Conservation (phyloP, 1,140 invertebrate species). For the Ptiloglossa arizonensis region DNA sequence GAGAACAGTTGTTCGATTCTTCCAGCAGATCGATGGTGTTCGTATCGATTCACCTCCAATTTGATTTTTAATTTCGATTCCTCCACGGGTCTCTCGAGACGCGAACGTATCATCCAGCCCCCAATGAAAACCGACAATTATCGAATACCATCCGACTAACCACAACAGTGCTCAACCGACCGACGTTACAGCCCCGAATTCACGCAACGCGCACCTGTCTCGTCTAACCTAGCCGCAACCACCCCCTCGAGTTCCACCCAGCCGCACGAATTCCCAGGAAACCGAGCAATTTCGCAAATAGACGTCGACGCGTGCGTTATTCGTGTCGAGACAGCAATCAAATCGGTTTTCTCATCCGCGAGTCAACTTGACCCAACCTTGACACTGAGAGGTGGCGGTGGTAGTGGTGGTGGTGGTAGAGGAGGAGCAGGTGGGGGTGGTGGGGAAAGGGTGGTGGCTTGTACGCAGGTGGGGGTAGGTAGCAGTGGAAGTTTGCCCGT, state of each 20-base stretch:
- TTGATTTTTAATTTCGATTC: neutral
- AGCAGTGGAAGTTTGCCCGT: slow-evolving; percentile 46
- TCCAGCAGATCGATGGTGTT: no score
- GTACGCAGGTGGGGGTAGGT: slow-evolving; percentile 52
- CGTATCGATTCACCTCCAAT: no score
- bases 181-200: neutral
- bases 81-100: no score
- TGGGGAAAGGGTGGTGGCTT: no score
- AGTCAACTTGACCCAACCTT: slow-evolving; percentile 70
- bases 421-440: no score
- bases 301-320: slow-evolving; percentile 8
- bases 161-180: slow-evolving; percentile 12
- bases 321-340: slow-evolving; percentile 40
- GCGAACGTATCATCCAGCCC: neutral
- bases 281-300: slow-evolving; percentile 29
- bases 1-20: no score
- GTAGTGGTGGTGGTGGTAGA: no score
- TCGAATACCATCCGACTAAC: neutral
- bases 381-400: slow-evolving; percentile 75
- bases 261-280: neutral
- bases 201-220: slow-evolving; percentile 4
- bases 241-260: no score
- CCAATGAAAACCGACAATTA: slow-evolving; percentile 19
- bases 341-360: slow-evolving; percentile 28
- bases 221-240: neutral